These are phyloP conservation scores for Zaprionus nigranus DNA, from an alignment of 1,140 invertebrate genomes.

Conservation along the genomic window DNA sequence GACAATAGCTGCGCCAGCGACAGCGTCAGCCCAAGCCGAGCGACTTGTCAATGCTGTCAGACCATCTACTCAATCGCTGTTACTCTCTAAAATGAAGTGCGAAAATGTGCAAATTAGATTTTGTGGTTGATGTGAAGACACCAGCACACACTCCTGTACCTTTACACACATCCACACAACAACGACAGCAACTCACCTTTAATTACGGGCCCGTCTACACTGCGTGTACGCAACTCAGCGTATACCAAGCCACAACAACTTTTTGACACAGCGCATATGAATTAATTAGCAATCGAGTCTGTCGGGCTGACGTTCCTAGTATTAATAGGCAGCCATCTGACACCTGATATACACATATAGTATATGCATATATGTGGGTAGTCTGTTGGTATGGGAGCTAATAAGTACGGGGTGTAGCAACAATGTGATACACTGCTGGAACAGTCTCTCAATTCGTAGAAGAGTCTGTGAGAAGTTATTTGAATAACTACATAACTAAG, in stretches of 20 bases:
- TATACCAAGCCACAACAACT: constrained; percentile 39
- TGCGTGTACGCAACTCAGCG: constrained; percentile 40
- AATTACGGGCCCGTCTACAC: constrained; percentile 43
- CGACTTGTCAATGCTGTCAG: constrained; percentile 54
- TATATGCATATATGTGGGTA: not conserved
- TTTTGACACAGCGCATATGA: constrained; percentile 60
- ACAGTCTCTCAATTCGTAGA: not conserved
- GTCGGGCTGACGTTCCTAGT: constrained; percentile 21
- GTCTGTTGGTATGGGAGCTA: not conserved
- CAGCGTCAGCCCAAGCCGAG: constrained; percentile 11
- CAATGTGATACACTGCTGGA: not conserved
- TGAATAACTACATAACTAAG: no score
- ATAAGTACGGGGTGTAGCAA: not conserved
- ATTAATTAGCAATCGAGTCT: constrained; percentile 64
- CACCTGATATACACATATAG: constrained; percentile 7
- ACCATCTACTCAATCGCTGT: constrained; percentile 39
- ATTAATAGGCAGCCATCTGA: constrained; percentile 23
- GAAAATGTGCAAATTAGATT: constrained; percentile 72
- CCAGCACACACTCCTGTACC: not conserved
- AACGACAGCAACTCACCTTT: constrained; percentile 40
- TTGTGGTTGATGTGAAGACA: constrained; percentile 40
- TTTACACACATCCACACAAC: constrained; percentile 15
- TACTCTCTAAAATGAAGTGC: constrained; percentile 55
- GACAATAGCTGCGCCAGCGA: constrained; percentile 9
- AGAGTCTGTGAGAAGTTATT: not conserved